Percentiles rank a stretch among this genome's conserved stretches.
Conservation (phyloP, 2,797 vertebrate species). For the Taenioides sp. region DNA sequence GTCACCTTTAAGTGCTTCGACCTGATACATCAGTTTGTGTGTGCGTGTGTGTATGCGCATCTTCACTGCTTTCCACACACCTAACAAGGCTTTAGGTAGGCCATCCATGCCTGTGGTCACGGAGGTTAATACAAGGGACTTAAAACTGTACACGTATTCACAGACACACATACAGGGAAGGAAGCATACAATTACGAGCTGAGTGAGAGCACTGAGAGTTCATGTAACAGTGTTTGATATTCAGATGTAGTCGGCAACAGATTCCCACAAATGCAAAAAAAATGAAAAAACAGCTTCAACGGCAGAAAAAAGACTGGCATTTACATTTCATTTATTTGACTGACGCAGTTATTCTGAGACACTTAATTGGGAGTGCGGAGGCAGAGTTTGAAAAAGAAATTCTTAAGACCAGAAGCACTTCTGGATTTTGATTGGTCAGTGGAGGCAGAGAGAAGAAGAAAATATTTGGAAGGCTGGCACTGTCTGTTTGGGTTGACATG, state of each 20-base stretch:
- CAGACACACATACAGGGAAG: slow-evolving; percentile 15
- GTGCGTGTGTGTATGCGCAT: slow-evolving; percentile 10
- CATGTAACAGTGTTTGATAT: slow-evolving; percentile 23
- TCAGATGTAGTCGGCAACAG: slow-evolving; percentile 29
- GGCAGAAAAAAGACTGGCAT: slow-evolving; percentile 40
- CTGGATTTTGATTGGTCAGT: neutral
- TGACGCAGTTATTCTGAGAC: slow-evolving; percentile 32
- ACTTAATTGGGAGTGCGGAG: slow-evolving; percentile 1
- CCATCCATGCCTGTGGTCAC: slow-evolving; percentile 27
- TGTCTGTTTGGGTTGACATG: neutral
- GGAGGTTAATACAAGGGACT: slow-evolving; percentile 47
- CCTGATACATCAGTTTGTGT: slow-evolving; percentile 15
- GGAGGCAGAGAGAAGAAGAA: neutral
- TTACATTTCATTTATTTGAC: slow-evolving; percentile 59
- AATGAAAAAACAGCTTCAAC: slow-evolving; percentile 26
- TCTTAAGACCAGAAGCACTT: neutral
- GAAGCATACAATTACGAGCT: slow-evolving; percentile 35
- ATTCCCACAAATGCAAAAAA: slow-evolving; percentile 13
- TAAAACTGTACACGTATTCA: slow-evolving; percentile 39
- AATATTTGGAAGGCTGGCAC: neutral
- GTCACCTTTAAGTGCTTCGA: slow-evolving; percentile 23
- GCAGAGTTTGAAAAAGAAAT: neutral
- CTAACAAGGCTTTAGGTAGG: slow-evolving; percentile 41
- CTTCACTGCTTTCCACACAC: slow-evolving; percentile 35
- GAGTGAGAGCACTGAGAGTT: slow-evolving; percentile 19